Base-by-base conservation (phyloP, 2,113 vertebrate species). In the Hypomesus transpacificus region DNA sequence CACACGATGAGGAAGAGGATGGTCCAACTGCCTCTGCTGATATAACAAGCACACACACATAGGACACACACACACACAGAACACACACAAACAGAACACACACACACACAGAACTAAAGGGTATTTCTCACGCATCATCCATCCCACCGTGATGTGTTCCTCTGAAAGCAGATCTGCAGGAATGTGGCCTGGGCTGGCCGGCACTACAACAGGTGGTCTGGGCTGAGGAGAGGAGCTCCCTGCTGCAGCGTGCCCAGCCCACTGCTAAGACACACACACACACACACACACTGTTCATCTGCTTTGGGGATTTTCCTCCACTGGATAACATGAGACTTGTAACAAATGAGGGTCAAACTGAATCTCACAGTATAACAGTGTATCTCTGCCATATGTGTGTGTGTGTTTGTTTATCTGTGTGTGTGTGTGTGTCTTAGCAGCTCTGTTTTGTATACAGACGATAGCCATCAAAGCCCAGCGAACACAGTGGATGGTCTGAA, bases 361-460 rank as follows among this genome's bases (percentile, higher is more conserved):
- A 46, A n/a, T 56, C 54, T 56, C n/a, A 17, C 54, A 56, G n/a
- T 20, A 56, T 18, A 18, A 18, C 54, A 56, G 16, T 18, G 54
- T 17, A n/a, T 46, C 8, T 46, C 8, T 18, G 54, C 3, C 17
- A 8, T 56, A 14, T n/a, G 16, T 24, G 53, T 0, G 54, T 13
- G 64, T 13, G 6, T 54, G 46, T 62, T 61, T 50, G n/a, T 58
- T 18, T 22, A 11, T 63, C 8, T 18, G 51, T 26, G 20, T 56
- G 4, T 28, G 2, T 61, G 20, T 28, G 2, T 24, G 39, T 28
- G 13, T 70, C 22, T 50, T 51, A n/a, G n/a, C 21, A 20, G 39
- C 54, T 58, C 59, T 69, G 63, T 78, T 73, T 54, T 39, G n/a
- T 73, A n/a, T 21, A 24, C 58, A 64, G 28, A 64, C 5, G 31